Percentiles rank a stretch among this genome's conserved stretches.
These are phyloP conservation scores for Gonocerus acuteangulatus DNA, from an alignment of 2,888 invertebrate genomes.

Conservation along the genomic window DNA sequence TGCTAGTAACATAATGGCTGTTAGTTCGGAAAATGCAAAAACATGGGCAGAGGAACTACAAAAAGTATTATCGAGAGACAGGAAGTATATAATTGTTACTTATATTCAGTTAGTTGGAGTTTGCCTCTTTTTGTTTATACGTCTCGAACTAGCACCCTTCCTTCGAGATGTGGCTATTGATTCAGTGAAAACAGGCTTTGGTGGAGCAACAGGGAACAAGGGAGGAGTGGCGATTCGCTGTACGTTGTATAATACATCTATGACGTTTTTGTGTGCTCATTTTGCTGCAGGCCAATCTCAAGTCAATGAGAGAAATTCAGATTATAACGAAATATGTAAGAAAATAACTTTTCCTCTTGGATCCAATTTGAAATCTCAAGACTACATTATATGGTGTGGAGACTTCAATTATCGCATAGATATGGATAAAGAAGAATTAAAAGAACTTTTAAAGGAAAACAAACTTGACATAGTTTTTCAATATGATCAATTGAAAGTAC, in stretches of 20 bases:
- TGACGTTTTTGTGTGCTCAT: slow-evolving; percentile 97
- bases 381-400: slow-evolving; percentile 98
- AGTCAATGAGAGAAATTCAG: slow-evolving; percentile 87
- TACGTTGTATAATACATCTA: slow-evolving; percentile 81
- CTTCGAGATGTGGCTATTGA: slow-evolving; percentile 90
- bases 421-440: slow-evolving; percentile 88
- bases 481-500: slow-evolving; percentile 73
- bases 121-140: slow-evolving; percentile 88
- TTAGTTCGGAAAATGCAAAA: slow-evolving; percentile 84
- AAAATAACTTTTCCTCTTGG: slow-evolving; percentile 89
- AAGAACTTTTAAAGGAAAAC: slow-evolving; percentile 67
- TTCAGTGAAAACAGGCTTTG: slow-evolving; percentile 95
- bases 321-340: slow-evolving; percentile 89
- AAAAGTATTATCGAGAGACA: slow-evolving; percentile 80
- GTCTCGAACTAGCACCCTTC: slow-evolving; percentile 78
- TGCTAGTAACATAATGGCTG: slow-evolving; percentile 95
- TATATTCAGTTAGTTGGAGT: slow-evolving; percentile 96
- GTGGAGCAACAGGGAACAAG: slow-evolving; percentile 88
- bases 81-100: slow-evolving; percentile 80
- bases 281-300: slow-evolving; percentile 96
- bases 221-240: slow-evolving; percentile 74
- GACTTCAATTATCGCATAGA: slow-evolving; percentile 98
- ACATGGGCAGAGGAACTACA: slow-evolving; percentile 93
- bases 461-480: slow-evolving; percentile 69
- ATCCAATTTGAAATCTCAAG: slow-evolving; percentile 84